Evolutionary conservation across 2,113 vertebrate genomes (phyloP).

Genomic region (Mellivora capensis): DNA sequence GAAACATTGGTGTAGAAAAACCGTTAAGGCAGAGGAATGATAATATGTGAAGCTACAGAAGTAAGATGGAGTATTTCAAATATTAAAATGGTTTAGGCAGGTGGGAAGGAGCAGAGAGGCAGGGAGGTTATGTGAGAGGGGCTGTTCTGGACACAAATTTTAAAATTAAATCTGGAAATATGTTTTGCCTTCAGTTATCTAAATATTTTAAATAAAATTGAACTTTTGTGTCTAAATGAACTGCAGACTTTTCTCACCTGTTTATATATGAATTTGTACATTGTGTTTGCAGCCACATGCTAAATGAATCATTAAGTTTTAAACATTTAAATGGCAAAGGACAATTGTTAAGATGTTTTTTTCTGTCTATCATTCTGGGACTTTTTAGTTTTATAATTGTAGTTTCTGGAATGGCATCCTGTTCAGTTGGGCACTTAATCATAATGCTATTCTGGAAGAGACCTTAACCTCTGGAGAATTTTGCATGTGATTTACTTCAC

Average conservation of each 20-base stretch:
- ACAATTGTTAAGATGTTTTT: not conserved
- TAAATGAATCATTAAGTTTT: not conserved
- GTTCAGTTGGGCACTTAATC: not conserved
- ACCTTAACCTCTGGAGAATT: conserved; percentile 15
- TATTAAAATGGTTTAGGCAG: not conserved
- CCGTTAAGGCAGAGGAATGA: not conserved
- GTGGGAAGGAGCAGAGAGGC: not conserved
- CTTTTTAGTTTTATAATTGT: not conserved
- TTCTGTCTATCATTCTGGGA: not conserved
- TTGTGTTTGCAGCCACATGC: not conserved
- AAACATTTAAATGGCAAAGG: not conserved
- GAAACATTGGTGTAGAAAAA: not conserved
- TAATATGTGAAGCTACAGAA: not conserved
- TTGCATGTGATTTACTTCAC: conserved; percentile 9
- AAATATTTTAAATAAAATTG: not conserved
- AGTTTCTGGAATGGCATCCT: not conserved
- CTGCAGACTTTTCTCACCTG: not conserved
- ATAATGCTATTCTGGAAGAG: not conserved
- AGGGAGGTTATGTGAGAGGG: not conserved
- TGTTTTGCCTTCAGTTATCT: not conserved
- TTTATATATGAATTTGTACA: not conserved
- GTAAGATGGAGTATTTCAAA: not conserved
- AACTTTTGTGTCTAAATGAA: not conserved
- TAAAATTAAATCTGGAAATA: not conserved
- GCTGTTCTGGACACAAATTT: not conserved